A percentile compares a stretch with the other conserved stretches of the same genome.
Evolutionary conservation across 2,113 vertebrate species (phyloP).

Genomic region (Coreoperca whiteheadi): DNA sequence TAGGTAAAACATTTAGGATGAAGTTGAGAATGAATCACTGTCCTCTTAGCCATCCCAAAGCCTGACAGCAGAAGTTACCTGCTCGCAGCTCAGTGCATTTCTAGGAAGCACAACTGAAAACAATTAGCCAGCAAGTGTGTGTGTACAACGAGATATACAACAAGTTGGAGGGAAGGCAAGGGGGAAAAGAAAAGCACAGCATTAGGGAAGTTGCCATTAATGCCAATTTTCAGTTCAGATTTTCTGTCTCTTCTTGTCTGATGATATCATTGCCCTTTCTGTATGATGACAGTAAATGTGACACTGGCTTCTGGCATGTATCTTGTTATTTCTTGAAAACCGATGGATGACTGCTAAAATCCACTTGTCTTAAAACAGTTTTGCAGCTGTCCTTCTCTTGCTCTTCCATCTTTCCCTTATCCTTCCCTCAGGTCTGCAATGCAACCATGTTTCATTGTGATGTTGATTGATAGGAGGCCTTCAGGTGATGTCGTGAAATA

Average conservation of each 20-base stretch:
- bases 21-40: neutral
- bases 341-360: conserved; percentile 20
- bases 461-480: conserved; percentile 58
- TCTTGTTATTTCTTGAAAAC: conserved; percentile 25
- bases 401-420: conserved; percentile 19
- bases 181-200: neutral
- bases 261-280: neutral
- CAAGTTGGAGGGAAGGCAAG: neutral
- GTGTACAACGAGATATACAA: neutral
- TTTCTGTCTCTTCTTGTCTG: neutral
- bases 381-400: conserved; percentile 30
- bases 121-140: neutral
- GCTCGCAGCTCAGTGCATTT: neutral
- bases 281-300: neutral
- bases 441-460: conserved; percentile 41
- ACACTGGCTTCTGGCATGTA: conserved; percentile 9
- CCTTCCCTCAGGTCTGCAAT: conserved; percentile 33
- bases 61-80: neutral
- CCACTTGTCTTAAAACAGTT: conserved; percentile 27
- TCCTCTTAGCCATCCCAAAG: neutral
- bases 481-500: conserved; percentile 46
- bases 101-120: neutral
- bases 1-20: neutral
- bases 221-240: neutral
- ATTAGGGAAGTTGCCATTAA: neutral